A percentile compares a stretch with the other conserved stretches of the same genome.
Conservation (phyloP, 1,140 invertebrate species). For the Leptoteleia sp. region DNA sequence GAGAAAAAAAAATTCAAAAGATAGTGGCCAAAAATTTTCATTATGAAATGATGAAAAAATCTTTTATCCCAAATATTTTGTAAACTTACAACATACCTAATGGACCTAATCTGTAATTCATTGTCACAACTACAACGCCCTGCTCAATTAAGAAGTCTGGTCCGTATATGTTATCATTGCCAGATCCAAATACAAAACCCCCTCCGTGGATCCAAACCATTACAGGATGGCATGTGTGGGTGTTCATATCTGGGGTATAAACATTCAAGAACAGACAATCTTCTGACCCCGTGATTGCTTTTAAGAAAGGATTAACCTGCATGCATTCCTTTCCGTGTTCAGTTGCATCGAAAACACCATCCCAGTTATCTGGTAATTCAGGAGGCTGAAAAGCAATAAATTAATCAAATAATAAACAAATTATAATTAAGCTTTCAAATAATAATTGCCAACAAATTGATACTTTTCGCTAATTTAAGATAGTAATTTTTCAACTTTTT, state of each 20-base stretch:
- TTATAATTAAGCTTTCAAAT: no score
- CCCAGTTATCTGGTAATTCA: constrained; percentile 83
- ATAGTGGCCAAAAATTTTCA: no score
- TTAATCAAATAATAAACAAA: not conserved
- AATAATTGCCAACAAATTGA: no score
- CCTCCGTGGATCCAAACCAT: constrained; percentile 87
- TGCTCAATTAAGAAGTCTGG: constrained; percentile 85
- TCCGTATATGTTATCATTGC: constrained; percentile 80
- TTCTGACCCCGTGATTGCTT: constrained; percentile 81
- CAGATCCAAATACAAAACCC: constrained; percentile 82
- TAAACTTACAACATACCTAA: constrained; percentile 76
- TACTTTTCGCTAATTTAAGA: no score
- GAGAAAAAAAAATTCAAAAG: no score
- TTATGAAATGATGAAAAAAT: no score
- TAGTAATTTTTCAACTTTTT: no score
- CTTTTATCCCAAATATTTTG: no score
- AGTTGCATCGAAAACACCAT: constrained; percentile 84
- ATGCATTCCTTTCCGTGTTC: constrained; percentile 80
- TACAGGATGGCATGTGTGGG: constrained; percentile 78
- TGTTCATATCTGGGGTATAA: constrained; percentile 82
- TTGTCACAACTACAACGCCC: constrained; percentile 85
- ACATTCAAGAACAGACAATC: constrained; percentile 88
- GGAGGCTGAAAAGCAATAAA: constrained; percentile 79
- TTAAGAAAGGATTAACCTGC: constrained; percentile 72
- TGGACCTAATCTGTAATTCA: constrained; percentile 86